Conservation (phyloP, 2,113 vertebrate genomes). For the Prunella fulvescens region DNA sequence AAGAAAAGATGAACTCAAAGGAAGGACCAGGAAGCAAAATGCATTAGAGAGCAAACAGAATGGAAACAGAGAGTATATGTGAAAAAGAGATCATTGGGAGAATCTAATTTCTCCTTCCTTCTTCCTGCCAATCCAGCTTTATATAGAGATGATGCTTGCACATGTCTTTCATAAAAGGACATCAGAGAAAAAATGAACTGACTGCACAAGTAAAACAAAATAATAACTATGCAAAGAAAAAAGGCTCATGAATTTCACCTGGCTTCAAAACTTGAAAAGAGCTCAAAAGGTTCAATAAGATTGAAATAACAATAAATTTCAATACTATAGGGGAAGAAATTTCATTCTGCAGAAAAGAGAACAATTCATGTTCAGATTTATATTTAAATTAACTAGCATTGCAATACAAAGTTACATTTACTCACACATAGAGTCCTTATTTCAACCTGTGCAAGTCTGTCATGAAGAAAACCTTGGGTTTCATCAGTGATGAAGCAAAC, state of each 20-base stretch:
- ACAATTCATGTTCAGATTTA: constrained; percentile 9
- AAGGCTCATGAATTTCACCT: background rate
- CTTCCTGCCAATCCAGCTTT: background rate
- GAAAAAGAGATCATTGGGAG: background rate
- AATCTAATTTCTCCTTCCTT: background rate
- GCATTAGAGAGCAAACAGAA: background rate
- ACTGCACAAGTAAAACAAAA: background rate
- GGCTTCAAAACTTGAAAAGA: background rate
- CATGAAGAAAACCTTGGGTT: background rate
- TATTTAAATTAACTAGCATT: background rate
- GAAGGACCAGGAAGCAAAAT: background rate
- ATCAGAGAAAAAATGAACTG: background rate
- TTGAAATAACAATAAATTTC: background rate
- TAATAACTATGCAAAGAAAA: background rate
- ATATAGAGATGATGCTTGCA: background rate
- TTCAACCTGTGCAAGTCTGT: background rate
- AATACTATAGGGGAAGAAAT: background rate
- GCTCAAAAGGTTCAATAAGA: background rate
- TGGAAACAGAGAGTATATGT: background rate
- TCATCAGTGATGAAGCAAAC: background rate
- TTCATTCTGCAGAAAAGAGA: background rate
- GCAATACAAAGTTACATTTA: background rate
- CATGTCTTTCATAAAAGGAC: background rate
- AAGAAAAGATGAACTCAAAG: background rate
- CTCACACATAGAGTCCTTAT: background rate